Base-by-base conservation (phyloP, 2,113 vertebrate genomes). In the Cololabis saira region DNA sequence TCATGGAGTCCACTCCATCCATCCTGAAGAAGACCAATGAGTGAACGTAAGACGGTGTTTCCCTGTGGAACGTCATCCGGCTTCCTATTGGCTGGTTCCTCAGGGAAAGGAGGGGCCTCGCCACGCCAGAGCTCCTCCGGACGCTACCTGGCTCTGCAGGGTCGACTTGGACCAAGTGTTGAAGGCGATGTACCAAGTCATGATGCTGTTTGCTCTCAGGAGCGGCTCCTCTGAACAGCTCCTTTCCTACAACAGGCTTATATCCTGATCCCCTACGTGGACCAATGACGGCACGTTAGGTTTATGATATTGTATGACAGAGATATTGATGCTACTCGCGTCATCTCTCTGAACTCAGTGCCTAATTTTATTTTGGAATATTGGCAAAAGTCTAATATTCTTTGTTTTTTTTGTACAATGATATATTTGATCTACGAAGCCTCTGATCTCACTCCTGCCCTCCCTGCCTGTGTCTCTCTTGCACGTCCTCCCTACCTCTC, bases 1-100 rank as follows among this genome's bases (percentile, higher is more conserved):
- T 84, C 19, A 0, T 66, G 0, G 89, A 91, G 0, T 56, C 75
- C 57, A 90, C 88, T 10, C 89, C 89, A 1, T 61, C 82, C 1
- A 41, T 87, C 27, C 60, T 79, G 47, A 87, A 87, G 74, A 85
- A 62, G 51, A 68, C 30, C 59, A 59, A 59, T 40, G 89, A 90
- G 59, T 89, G 77, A 86, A n/a, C n/a, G 12, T 22, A 3, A 19
- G 30, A 47, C 54, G 40, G 6, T 12, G 58, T 21, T 21, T 55
- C 50, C 24, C 47, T 40, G 44, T 53, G 76, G 49, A 61, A 52
- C 0, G 3, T 64, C 37, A 33, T 12, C 49, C n/a, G 58, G 70
- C 54, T 70, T 60, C 42, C 41, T 56, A 30, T 60, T 61, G 74
- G 69, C 76, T 44, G 68, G 65, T 45, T 68, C 50, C 59, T 50